Evolutionary conservation across 2,113 vertebrate species (phyloP), one percentile per base, ranked within the genome.

Genomic region (Trogon melanurus): DNA sequence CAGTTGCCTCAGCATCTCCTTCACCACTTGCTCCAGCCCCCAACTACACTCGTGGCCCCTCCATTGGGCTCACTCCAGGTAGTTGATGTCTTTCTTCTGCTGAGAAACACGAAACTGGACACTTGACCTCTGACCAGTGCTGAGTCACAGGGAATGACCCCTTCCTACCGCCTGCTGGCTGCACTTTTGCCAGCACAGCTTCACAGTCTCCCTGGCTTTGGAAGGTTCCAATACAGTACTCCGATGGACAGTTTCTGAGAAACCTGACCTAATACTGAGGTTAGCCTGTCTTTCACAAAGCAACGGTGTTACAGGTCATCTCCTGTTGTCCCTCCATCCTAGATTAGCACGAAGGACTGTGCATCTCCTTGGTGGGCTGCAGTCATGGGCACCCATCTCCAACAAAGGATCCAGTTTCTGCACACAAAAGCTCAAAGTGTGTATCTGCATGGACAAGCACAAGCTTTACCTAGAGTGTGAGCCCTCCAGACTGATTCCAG

Each of bases 251-350:
- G 17, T 17, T 85, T 79, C 62, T 88, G 66, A 88, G 32, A 90
- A 65, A 72, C 10, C 4, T 72, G 62, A 75, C 20, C 14, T 57
- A 26, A 48, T 23, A 20, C 0, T 34, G 50, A 75, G 38, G 13
- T 11, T 72, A 67, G 6, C 9, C 41, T 32, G 32, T 12, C 30
- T 30, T 73, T 85, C 41, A 41, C 16, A 56, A 60, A 82, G 34
- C 41, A 79, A 30, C 5, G 15, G 1, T 34, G n/a, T 5, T 44
- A 25, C 1, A 70, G 41, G 10, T 30, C n/a, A 41, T 0, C 41
- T 75, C 41, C 58, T 80, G 47, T 54, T 54, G 41, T 48, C 19
- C 19, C 16, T 51, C 29, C 66, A 74, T 3, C 5, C 5, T 5
- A 15, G 11, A 18, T 0, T 85, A 30, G 17, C 44, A 8, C 23